Percentiles rank a stretch among this genome's conserved stretches.
Conservation (phyloP, 2,888 invertebrate species). For the Ormyrus rosae region DNA sequence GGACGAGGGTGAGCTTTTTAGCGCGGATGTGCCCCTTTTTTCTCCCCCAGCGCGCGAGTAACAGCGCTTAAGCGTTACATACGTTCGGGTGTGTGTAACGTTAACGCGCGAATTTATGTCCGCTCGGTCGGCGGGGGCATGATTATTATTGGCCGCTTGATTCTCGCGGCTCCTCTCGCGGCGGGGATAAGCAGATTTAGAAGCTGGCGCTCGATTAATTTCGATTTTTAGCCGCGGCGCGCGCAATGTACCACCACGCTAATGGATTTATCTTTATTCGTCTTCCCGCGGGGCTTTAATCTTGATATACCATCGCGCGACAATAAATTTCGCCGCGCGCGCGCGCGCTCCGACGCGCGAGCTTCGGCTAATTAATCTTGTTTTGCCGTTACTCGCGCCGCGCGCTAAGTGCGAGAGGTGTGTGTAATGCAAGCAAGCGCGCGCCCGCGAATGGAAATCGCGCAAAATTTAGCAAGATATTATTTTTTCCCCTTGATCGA, state of each 20-base stretch:
- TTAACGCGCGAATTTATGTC: background rate
- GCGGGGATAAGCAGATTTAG: background rate
- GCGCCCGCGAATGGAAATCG: background rate
- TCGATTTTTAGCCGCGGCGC: conserved; percentile 19
- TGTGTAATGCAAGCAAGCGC: background rate
- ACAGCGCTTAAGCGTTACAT: background rate
- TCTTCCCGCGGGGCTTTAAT: conserved; percentile 2
- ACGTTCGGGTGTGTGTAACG: background rate
- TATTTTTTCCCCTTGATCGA: too few species aligned
- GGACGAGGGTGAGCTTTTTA: conserved; percentile 1
- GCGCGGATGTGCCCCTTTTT: background rate
- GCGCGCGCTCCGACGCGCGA: conserved; percentile 5
- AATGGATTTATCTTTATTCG: conserved; percentile 51
- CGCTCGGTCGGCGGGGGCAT: background rate
- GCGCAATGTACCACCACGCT: background rate
- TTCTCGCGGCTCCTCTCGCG: background rate
- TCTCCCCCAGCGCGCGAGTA: background rate
- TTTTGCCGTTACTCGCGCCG: background rate
- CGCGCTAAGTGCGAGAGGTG: background rate
- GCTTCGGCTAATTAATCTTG: conserved; percentile 47
- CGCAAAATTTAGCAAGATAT: background rate
- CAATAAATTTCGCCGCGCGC: conserved; percentile 38
- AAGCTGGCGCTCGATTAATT: conserved; percentile 34
- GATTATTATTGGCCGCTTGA: background rate
- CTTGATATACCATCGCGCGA: conserved; percentile 41